Conservation (phyloP, 2,888 invertebrate species). For the Orchesella flavescens region DNA sequence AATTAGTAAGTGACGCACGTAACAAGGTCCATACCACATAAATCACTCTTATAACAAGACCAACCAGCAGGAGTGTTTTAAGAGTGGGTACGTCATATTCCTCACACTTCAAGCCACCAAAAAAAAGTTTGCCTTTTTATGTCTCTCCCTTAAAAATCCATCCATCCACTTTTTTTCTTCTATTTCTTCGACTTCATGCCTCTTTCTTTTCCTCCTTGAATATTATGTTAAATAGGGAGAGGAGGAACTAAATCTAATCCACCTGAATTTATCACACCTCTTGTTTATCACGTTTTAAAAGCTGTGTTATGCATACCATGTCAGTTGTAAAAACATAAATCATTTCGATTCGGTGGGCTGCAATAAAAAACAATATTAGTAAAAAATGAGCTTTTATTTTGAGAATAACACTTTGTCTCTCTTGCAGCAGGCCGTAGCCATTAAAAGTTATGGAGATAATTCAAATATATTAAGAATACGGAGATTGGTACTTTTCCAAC, state of each 20-base stretch:
- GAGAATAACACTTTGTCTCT: too few relatives aligned
- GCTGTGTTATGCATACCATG: slow-evolving; percentile 4
- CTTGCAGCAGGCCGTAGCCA: too few relatives aligned
- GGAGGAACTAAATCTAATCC: slow-evolving; percentile 23
- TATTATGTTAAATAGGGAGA: slow-evolving; percentile 8
- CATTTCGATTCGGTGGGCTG: background rate
- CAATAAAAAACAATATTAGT: background rate
- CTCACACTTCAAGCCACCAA: slow-evolving; percentile 57
- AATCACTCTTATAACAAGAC: slow-evolving; percentile 65
- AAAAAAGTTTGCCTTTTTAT: background rate
- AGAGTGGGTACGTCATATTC: slow-evolving; percentile 63
- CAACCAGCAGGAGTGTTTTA: slow-evolving; percentile 61
- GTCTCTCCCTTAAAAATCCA: background rate
- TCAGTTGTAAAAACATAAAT: slow-evolving; percentile 21
- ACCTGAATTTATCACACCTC: slow-evolving; percentile 30
- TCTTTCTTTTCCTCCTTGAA: background rate
- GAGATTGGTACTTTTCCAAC: too few relatives aligned
- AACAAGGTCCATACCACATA: slow-evolving; percentile 61
- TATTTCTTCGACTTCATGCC: slow-evolving; percentile 23
- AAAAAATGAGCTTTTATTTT: slow-evolving; percentile 3
- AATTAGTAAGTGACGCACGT: slow-evolving; percentile 68
- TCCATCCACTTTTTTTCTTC: slow-evolving; percentile 33
- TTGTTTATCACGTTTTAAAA: slow-evolving; percentile 39
- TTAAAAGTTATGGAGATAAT: too few relatives aligned
- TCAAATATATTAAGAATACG: too few relatives aligned